A percentile compares a stretch with the other conserved stretches of the same genome.
phyloP scores from a whole-genome alignment of 2,888 invertebrate genomes.

The Dryadula phaetusa region DNA sequence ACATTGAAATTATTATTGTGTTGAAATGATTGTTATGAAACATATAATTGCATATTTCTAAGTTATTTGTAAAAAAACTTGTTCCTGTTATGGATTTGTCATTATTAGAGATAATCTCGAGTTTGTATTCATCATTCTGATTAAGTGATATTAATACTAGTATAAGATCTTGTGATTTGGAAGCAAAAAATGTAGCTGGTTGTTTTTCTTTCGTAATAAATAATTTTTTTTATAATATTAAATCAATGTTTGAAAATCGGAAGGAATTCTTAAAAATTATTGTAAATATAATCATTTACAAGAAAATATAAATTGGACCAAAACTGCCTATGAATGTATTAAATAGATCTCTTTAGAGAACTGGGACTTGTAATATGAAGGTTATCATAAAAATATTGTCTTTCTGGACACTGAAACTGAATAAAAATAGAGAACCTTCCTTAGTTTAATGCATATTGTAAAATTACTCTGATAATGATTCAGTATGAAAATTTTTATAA shows the following conservation, averaged over 20 bases:
- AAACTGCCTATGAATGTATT: conserved; percentile 14
- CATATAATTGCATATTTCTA: conserved; percentile 22
- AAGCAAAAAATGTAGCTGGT: conserved; percentile 66
- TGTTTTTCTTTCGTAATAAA: not conserved
- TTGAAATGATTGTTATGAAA: not conserved
- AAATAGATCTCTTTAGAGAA: not conserved
- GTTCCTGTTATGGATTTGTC: conserved; percentile 79
- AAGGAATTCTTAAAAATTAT: not conserved
- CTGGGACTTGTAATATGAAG: not conserved
- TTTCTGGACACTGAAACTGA: not conserved
- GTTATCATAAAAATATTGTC: too few relatives aligned
- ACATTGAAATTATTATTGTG: not conserved
- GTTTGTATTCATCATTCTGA: conserved; percentile 53
- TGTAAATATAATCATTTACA: conserved; percentile 2
- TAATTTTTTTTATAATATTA: not conserved
- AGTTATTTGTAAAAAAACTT: conserved; percentile 49
- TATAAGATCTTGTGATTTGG: conserved; percentile 53
- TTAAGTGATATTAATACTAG: conserved; percentile 26
- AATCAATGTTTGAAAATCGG: not conserved
- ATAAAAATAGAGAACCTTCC: too few relatives aligned
- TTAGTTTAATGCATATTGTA: too few relatives aligned
- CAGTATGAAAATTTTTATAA: too few relatives aligned
- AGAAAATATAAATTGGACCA: conserved; percentile 16
- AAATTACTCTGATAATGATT: too few relatives aligned
- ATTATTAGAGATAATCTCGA: conserved; percentile 56